A percentile compares a stretch with the other conserved stretches of the same genome.
Conservation (phyloP, 2,113 vertebrate genomes). For the Poeciliopsis retropinna region DNA sequence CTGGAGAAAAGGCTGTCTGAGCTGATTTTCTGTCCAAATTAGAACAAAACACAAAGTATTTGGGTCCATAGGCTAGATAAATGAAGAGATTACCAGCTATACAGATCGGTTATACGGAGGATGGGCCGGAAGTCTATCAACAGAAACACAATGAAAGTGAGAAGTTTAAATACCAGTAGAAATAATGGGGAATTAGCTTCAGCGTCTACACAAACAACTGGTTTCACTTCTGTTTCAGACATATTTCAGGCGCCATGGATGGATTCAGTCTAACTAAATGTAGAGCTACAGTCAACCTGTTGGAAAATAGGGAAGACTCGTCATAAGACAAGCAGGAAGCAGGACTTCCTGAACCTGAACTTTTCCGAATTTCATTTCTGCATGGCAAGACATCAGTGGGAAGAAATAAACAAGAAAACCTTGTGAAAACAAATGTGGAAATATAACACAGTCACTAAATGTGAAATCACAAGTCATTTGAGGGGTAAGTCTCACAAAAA, state of each 20-base stretch:
- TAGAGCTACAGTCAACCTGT: background rate
- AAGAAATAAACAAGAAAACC: background rate
- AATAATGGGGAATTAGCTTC: background rate
- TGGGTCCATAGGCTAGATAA: background rate
- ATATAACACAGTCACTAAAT: background rate
- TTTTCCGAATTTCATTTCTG: background rate
- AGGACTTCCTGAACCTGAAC: background rate
- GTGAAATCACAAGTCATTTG: too few species aligned
- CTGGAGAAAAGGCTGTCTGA: background rate
- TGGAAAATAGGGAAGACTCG: conserved; percentile 7
- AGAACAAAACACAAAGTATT: background rate
- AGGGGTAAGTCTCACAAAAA: background rate
- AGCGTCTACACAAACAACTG: background rate
- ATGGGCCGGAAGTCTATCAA: background rate
- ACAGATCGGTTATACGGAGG: background rate
- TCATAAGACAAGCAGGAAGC: conserved; percentile 3
- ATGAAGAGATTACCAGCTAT: background rate
- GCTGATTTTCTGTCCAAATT: background rate
- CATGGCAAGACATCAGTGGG: background rate
- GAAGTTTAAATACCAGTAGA: too few species aligned
- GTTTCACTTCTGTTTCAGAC: conserved; percentile 41
- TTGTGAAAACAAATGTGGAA: background rate
- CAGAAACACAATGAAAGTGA: background rate
- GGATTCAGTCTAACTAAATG: conserved; percentile 10
- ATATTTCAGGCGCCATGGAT: background rate